Evolutionary conservation across 2,113 vertebrate genomes (phyloP).

Genomic region (Drymodes brunneopygia): DNA sequence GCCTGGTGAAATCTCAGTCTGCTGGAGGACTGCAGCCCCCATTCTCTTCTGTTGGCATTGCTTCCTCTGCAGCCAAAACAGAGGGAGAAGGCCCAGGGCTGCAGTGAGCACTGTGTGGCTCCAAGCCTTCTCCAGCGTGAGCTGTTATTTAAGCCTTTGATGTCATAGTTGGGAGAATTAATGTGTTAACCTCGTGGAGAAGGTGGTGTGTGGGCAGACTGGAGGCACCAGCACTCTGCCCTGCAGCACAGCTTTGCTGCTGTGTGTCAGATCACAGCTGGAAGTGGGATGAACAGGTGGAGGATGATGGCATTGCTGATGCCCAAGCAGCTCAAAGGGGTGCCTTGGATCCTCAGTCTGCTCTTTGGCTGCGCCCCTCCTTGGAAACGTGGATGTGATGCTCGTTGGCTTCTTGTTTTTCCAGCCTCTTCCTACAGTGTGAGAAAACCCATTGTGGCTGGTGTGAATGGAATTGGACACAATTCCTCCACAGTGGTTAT

Average conservation of each 20-base stretch:
- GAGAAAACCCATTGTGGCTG: neutral
- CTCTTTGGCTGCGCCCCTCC: neutral
- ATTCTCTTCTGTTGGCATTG: neutral
- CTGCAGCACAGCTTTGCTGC: neutral
- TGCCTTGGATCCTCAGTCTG: neutral
- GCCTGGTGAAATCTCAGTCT: neutral
- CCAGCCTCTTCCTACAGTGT: neutral
- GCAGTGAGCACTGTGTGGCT: accelerated
- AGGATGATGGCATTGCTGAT: accelerated
- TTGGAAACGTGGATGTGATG: neutral
- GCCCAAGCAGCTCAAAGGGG: neutral
- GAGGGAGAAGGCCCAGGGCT: neutral
- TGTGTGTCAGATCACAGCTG: neutral
- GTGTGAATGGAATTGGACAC: neutral
- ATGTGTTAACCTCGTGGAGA: neutral
- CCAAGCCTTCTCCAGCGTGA: neutral
- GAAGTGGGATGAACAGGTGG: neutral
- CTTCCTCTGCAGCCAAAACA: accelerated
- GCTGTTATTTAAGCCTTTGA: neutral
- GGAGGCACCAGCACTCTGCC: neutral
- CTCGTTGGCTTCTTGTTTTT: neutral
- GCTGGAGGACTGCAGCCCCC: too few relatives aligned
- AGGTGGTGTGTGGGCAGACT: neutral
- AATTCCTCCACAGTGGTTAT: neutral
- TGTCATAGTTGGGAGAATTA: neutral